Base-by-base conservation (phyloP, 2,888 invertebrate species). In the Megaustenia siamemsis region DNA sequence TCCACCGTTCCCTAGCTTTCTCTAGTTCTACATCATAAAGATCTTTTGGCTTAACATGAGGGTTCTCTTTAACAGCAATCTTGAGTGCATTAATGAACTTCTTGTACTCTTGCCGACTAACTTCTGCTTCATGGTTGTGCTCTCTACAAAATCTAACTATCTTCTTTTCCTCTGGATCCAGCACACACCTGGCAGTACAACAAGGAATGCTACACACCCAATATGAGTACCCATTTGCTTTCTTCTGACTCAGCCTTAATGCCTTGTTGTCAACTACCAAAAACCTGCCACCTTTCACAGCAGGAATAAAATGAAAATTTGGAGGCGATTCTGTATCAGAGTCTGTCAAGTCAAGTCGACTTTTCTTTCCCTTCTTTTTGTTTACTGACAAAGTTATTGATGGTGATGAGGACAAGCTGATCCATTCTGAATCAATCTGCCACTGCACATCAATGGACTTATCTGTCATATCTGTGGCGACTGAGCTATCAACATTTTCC, bases 131-230 rank as follows among this genome's bases (percentile, higher is more conserved):
- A 69, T 85, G 85, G 63, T 81, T 85, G 40, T 85, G 85, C 4
- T 76, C 68, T 35, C 85, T 40, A 68, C 68, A 85, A 40, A 75
- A 66, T 15, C 76, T 63, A n/a, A 81, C 45, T 15, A 85, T 81
- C 43, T 81, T 81, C 40, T 80, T 79, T 32, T 85, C 81, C 10
- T 79, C 76, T 15, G 85, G 81, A 68, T 85, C 81, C 53, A 85
- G 69, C 32, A 81, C 53, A 76, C 85, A 85, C 8, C 81, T 45
- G 6, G 85, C 85, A 69, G 56, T 76, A 63, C 85, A 85, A 60
- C 85, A 85, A 24, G 85, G 85, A 43, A 85, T 85, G 28, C 80
- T 85, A 49, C 85, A 85, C 21, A 85, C 85, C 85, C 85, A 85
- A 35, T 81, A 85, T 5, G 85, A 81, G 15, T 81, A 81, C 10